Evolutionary conservation across 2,888 invertebrate species (phyloP), one percentile per base, ranked within the genome.

Genomic region (Platycheirus albimanus): DNA sequence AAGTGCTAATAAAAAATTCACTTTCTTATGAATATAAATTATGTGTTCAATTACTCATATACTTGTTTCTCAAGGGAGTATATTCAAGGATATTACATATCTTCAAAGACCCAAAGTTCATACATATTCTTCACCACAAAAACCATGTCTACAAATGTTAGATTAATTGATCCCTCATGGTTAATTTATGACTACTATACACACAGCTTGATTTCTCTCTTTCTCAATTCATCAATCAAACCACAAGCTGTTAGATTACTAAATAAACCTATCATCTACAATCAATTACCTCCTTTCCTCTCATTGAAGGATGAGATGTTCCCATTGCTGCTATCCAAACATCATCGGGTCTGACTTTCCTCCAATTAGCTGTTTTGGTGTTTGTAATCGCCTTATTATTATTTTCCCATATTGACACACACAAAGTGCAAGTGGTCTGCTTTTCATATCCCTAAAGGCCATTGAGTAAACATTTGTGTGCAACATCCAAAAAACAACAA

Each of bases 361-460:
- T 74, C 51, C 69, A 78, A 81, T 81, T 81, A 81, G 67, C 66
- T 33, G 30, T 56, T 64, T 61, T 58, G 78, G 30, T 58, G 64
- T 69, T 67, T 69, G 78, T 69, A 83, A 78, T 78, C 72, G 78
- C 63, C 78, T 72, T 69, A 69, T 69, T 83, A 78, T 49, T 36
- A 56, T 69, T 67, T 41, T 54, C 64, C 41, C 49, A 24, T 64
- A 63, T 72, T 54, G 58, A 33, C 58, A 52, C 7, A 61, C 33
- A 64, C 70, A 54, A 19, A 71, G 30, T 71, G 58, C 47, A 54
- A 49, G 56, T 19, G 30, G 20, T 30, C 49, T 49, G 64, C 41
- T 24, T 49, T 64, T 56, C 38, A 56, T 64, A 5, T 30, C 38
- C 61, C n/a, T 47, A 6, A 45, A 61, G 45, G 28, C 45, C 30